Conservation (phyloP, 37 sponge, comb jelly and placozoan species). For the Axinella damicornis region DNA sequence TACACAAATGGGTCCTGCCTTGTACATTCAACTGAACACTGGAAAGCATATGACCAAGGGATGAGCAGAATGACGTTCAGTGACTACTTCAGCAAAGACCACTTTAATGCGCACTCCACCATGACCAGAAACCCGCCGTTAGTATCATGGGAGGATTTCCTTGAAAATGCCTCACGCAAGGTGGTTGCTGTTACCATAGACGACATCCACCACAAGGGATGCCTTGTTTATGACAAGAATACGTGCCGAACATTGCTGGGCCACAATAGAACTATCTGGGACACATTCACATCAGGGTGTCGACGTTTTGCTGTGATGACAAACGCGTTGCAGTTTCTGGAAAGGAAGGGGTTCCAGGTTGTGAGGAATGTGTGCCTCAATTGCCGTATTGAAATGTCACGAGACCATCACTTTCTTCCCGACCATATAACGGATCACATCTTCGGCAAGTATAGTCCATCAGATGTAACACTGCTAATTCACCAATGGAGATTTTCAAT, state of each 20-base stretch:
- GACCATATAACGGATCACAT: constrained; percentile 9
- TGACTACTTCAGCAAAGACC: constrained; percentile 21
- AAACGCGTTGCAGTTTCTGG: neutral
- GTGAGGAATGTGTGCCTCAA: constrained; percentile 38
- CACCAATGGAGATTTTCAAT: constrained; percentile 49
- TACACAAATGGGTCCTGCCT: constrained; percentile 25
- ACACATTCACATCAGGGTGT: neutral
- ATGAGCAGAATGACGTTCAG: neutral
- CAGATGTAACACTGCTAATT: constrained; percentile 35
- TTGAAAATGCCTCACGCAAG: constrained; percentile 18
- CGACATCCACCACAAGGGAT: neutral
- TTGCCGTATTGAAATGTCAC: neutral
- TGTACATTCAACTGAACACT: neutral
- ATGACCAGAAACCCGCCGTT: neutral
- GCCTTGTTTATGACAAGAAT: neutral
- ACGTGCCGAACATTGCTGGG: neutral
- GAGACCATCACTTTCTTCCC: neutral
- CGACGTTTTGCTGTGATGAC: too few species aligned
- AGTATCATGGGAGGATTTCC: constrained; percentile 31
- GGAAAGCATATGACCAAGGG: neutral
- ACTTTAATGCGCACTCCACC: constrained; percentile 14
- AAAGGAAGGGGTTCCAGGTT: neutral
- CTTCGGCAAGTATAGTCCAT: constrained; percentile 14
- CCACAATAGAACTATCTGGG: neutral
- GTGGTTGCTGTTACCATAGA: constrained; percentile 28